Percentiles rank a stretch among this genome's conserved stretches.
phyloP scores from a whole-genome alignment of 2,113 vertebrate genomes.

The Crotalus horridus region DNA sequence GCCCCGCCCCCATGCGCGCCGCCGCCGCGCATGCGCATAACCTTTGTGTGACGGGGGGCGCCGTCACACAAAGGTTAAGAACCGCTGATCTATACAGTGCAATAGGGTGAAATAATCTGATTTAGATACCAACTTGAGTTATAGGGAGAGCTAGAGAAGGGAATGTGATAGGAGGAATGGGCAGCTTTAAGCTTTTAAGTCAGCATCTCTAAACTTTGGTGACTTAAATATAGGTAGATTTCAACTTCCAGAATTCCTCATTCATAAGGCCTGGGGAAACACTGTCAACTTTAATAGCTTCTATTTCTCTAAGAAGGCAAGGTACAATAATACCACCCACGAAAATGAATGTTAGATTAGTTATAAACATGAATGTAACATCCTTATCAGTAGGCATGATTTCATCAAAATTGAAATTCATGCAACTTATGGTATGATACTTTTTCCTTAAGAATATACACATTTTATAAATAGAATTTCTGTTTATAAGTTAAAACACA shows the following conservation, averaged over 20 bases:
- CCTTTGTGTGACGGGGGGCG: no score
- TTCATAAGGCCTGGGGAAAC: background rate
- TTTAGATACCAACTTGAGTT: background rate
- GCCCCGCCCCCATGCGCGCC: no score
- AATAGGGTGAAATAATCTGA: background rate
- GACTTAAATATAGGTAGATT: background rate
- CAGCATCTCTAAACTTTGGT: background rate
- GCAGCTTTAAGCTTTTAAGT: background rate
- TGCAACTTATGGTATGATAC: background rate
- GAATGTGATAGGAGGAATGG: background rate
- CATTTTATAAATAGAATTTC: background rate
- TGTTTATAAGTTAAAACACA: background rate
- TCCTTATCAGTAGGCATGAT: background rate
- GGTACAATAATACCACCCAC: background rate
- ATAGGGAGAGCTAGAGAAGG: background rate
- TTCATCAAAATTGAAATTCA: background rate
- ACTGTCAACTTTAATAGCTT: background rate
- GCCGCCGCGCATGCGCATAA: no score
- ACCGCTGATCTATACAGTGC: background rate
- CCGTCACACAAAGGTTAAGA: no score
- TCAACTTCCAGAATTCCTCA: background rate
- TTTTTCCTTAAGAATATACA: background rate
- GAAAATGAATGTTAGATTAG: background rate
- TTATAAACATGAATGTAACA: background rate
- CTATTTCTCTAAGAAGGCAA: background rate